Percentiles rank a stretch among this genome's conserved stretches.
phyloP scores from a whole-genome alignment of 2,797 vertebrate species.

The Oreochromis grahami region DNA sequence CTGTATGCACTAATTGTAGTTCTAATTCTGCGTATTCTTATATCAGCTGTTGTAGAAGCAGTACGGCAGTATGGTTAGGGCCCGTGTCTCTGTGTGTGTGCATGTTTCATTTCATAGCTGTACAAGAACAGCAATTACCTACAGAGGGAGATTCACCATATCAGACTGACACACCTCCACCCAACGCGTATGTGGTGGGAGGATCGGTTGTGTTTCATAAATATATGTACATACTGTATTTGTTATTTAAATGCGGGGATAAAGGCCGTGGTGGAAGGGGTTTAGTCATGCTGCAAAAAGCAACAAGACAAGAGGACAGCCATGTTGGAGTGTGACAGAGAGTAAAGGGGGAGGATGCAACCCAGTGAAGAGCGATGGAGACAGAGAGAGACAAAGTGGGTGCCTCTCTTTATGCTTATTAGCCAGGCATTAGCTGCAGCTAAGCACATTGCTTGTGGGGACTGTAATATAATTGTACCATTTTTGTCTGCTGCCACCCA shows the following conservation, averaged over 20 bases:
- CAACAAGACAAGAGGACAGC: constrained; percentile 50
- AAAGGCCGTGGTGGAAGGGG: constrained; percentile 53
- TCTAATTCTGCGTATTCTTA: not conserved
- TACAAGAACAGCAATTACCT: not conserved
- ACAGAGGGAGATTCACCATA: constrained; percentile 14
- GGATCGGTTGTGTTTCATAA: constrained; percentile 60
- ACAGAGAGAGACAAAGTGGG: constrained; percentile 21
- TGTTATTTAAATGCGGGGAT: constrained; percentile 68
- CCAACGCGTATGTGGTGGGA: constrained; percentile 47
- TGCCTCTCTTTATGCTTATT: constrained; percentile 55
- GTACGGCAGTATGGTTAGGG: not conserved
- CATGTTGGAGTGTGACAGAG: constrained; percentile 40
- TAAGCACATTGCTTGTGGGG: constrained; percentile 59
- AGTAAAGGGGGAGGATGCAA: constrained; percentile 18
- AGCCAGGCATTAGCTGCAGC: constrained; percentile 60
- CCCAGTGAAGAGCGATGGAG: constrained; percentile 14
- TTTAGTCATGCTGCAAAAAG: constrained; percentile 68
- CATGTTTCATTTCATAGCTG: not conserved
- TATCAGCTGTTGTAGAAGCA: not conserved
- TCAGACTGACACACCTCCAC: constrained; percentile 32
- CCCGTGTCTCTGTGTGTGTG: not conserved
- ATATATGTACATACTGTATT: constrained; percentile 67
- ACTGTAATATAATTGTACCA: constrained; percentile 53
- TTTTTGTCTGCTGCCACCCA: constrained; percentile 61
- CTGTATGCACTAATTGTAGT: not conserved